A percentile compares a stretch with the other conserved stretches of the same genome.
Evolutionary conservation across 92 coral and sea anemone genomes (phyloP).

Genomic region (Anthopleura xanthogrammica): DNA sequence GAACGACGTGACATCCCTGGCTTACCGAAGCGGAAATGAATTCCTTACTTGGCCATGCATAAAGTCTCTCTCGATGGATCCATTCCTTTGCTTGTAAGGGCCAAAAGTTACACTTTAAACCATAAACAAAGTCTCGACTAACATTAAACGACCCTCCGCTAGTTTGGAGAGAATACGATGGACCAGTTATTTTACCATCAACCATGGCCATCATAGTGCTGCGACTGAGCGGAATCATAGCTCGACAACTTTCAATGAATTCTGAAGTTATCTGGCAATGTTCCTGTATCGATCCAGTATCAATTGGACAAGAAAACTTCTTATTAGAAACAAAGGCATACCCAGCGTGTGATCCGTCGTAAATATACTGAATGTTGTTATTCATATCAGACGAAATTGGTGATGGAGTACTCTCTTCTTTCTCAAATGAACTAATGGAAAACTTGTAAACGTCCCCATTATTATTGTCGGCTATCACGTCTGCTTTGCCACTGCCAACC

Average conservation of each 20-base stretch:
- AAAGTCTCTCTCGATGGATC: constrained; percentile 47
- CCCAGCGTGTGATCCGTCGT: constrained; percentile 57
- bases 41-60: constrained; percentile 54
- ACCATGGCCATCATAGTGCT: constrained; percentile 11
- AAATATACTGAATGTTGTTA: constrained; percentile 30
- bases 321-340: constrained; percentile 44
- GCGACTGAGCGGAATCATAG: constrained; percentile 43
- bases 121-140: constrained; percentile 73
- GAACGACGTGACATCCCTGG: constrained; percentile 70
- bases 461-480: not conserved
- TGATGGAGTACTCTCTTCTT: not conserved
- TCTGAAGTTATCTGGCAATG: constrained; percentile 40
- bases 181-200: constrained; percentile 46
- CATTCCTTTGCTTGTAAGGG: constrained; percentile 78
- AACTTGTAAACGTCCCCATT: not conserved
- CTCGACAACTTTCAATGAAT: constrained; percentile 51
- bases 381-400: constrained; percentile 8
- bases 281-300: constrained; percentile 17
- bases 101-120: constrained; percentile 70
- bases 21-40: constrained; percentile 39
- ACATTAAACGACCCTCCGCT: constrained; percentile 32
- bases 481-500: not conserved
- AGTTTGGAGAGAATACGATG: constrained; percentile 53
- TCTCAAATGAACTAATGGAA: too few species aligned
- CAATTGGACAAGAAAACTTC: constrained; percentile 15